Base-by-base conservation (phyloP, 2,888 invertebrate genomes). In the Papilio protenor region DNA sequence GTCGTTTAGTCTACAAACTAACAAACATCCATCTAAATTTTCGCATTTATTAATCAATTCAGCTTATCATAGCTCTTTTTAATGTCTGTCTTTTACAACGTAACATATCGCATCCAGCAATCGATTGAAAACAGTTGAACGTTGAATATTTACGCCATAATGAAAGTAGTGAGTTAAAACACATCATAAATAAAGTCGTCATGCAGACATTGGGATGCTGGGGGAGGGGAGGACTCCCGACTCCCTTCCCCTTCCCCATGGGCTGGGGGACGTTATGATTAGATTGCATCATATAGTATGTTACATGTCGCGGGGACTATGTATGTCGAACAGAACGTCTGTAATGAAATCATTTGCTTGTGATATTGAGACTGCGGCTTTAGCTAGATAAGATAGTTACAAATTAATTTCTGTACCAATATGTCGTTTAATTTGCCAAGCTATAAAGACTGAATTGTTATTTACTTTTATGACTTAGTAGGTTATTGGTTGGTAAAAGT, bases 241-340 rank as follows among this genome's bases (percentile, higher is more conserved):
- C 18, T 6, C 11, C 14, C 23, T 23, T 61, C 27, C 61, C 27
- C 61, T 61, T 5, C 61, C 23, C 27, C 27, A 59, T 12, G 73
- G 49, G 57, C 27, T 73, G 77, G 47, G 59, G 64, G 52, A 55
- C 61, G 70, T 71, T 78, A 78, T 78, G 78, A 78, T 78, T 75
- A 78, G 75, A 78, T 78, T 78, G 75, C 75, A 78, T 78, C 78
- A 75, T 78, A 78, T 72, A 75, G 78, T 78, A 72, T 71, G 75
- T 78, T 71, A 71, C 59, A 52, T 40, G 71, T 23, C 75, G 52
- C 74, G 75, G 45, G 18, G 55, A 23, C 75, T 71, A 61, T 74
- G 69, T 47, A 33, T 33, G 59, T 47, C 55, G 49, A 27, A 72
- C 61, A 66, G 40, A 27, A 69, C 66, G 18, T 49, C 69, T 73